A percentile compares a stretch with the other conserved stretches of the same genome.
Evolutionary conservation across 2,113 vertebrate species (phyloP).

Genomic region (Aspidoscelis tigris): DNA sequence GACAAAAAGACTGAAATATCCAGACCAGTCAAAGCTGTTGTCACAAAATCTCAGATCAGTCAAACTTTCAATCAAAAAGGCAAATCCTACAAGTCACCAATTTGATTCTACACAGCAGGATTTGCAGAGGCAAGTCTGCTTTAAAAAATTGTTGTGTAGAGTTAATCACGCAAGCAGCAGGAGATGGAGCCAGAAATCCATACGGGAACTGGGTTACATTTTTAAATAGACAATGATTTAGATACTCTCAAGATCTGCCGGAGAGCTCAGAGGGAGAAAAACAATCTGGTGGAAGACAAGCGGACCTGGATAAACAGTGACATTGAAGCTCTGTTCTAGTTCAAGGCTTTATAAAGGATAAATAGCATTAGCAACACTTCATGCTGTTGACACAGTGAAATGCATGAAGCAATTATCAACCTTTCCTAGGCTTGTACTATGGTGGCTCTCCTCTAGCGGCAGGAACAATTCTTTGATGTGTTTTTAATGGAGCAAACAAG

Average conservation of each 20-base stretch:
- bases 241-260: constrained; percentile 48
- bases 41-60: constrained; percentile 55
- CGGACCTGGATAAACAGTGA: neutral
- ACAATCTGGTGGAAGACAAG: constrained; percentile 43
- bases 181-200: constrained; percentile 63
- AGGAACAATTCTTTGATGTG: neutral
- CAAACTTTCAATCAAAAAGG: constrained; percentile 64
- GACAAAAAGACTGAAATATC: constrained; percentile 35
- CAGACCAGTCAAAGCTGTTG: constrained; percentile 53
- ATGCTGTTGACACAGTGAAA: neutral
- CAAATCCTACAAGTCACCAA: constrained; percentile 47
- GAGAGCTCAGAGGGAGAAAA: constrained; percentile 36
- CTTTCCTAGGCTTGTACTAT: neutral
- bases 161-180: constrained; percentile 64
- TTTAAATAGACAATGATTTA: constrained; percentile 58
- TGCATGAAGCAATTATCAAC: rapidly evolving
- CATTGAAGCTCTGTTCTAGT: constrained; percentile 40
- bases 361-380: constrained; percentile 13
- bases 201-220: constrained; percentile 66
- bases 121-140: constrained; percentile 57
- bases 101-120: constrained; percentile 59
- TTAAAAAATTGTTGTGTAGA: constrained; percentile 49
- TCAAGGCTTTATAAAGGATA: constrained; percentile 26
- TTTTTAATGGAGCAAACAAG: neutral
- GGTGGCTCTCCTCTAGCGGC: neutral